A percentile compares a stretch with the other conserved stretches of the same genome.
phyloP scores from a whole-genome alignment of 2,797 vertebrate genomes.

The Takifugu rubripes region DNA sequence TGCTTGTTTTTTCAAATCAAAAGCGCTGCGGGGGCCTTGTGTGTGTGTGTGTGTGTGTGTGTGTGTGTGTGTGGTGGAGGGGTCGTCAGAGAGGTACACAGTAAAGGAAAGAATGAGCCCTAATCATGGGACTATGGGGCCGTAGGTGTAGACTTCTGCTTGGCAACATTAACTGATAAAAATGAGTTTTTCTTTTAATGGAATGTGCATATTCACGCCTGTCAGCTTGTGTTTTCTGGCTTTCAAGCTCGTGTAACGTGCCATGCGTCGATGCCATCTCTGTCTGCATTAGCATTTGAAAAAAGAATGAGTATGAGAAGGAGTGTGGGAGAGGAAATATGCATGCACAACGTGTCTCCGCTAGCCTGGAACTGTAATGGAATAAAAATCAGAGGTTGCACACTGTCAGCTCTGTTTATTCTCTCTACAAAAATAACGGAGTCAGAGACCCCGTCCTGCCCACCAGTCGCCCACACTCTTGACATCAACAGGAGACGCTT shows the following conservation, averaged over 20 bases:
- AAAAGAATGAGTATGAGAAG: neutral
- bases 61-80: constrained; percentile 18
- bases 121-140: constrained; percentile 18
- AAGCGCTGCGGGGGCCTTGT: constrained; percentile 41
- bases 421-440: too few species aligned
- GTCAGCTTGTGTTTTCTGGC: neutral
- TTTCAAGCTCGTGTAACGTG: neutral
- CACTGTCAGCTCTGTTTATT: too few species aligned
- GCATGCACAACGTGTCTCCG: too few species aligned
- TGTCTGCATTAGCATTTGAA: neutral
- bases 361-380: too few species aligned
- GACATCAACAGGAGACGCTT: too few species aligned
- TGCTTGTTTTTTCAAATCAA: constrained; percentile 45
- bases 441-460: too few species aligned
- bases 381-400: too few species aligned
- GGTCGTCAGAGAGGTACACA: constrained; percentile 18
- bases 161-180: neutral
- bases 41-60: neutral
- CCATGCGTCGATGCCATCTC: neutral
- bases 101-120: constrained; percentile 26
- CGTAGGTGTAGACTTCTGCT: constrained; percentile 28
- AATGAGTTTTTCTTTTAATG: neutral
- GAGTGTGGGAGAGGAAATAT: neutral
- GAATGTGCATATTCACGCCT: neutral
- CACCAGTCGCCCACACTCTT: too few species aligned